Evolutionary conservation across 2,113 vertebrate genomes (phyloP).

Genomic region (Paramisgurnus dabryanus): DNA sequence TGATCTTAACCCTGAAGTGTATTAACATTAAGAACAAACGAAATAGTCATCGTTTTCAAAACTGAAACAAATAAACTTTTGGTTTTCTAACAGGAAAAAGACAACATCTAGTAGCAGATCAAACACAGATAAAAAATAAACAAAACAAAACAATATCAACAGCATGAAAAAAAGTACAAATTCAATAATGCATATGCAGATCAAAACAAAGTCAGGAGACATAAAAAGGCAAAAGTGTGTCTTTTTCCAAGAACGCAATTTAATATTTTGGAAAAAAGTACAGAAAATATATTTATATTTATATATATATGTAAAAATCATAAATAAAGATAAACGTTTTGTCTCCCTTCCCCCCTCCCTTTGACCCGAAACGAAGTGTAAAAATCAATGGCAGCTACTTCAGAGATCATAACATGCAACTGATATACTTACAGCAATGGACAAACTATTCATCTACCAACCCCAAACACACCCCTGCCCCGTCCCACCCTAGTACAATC

Average conservation of each 20-base stretch:
- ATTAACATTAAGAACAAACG: conserved; percentile 48
- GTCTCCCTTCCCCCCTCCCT: conserved; percentile 52
- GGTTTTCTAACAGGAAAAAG: conserved; percentile 44
- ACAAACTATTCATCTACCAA: conserved; percentile 63
- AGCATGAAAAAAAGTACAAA: conserved; percentile 58
- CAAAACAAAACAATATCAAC: conserved; percentile 52
- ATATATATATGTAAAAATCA: conserved; percentile 72
- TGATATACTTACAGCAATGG: conserved; percentile 73
- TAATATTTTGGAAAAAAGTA: conserved; percentile 55
- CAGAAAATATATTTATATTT: conserved; percentile 53
- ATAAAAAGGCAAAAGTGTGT: conserved; percentile 64
- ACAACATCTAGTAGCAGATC: conserved; percentile 11
- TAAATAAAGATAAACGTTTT: conserved; percentile 75
- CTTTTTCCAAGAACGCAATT: conserved; percentile 66
- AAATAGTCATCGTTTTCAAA: neutral
- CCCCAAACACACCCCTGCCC: conserved; percentile 41
- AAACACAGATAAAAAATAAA: conserved; percentile 30
- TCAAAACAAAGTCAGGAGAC: conserved; percentile 53
- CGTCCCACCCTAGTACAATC: conserved; percentile 69
- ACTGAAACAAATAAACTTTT: conserved; percentile 27
- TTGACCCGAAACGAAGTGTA: conserved; percentile 45
- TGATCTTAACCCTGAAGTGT: conserved; percentile 74
- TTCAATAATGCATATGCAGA: conserved; percentile 58
- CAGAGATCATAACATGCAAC: conserved; percentile 75
- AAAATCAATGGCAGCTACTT: conserved; percentile 75